These are phyloP conservation scores for Dicycla oo DNA, from an alignment of 2,888 invertebrate genomes.

Conservation along the genomic window DNA sequence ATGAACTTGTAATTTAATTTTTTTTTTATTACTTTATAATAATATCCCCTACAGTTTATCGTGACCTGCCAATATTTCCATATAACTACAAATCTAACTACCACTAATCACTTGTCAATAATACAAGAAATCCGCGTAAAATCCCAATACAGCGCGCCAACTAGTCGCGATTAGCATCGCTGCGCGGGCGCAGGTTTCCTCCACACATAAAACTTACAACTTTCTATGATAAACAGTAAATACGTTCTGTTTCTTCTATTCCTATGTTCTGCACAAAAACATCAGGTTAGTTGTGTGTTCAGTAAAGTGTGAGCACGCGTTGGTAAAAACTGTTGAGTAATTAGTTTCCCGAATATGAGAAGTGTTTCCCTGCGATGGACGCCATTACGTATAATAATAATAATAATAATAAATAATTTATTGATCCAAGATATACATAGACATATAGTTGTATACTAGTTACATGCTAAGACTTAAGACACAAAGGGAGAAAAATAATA, in stretches of 20 bases:
- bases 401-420: too few species aligned
- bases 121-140: conserved; percentile 53
- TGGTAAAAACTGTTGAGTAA: neutral
- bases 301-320: neutral
- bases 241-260: conserved; percentile 37
- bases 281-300: neutral
- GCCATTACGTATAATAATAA: too few species aligned
- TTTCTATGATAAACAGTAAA: conserved; percentile 53
- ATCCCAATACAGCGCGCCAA: conserved; percentile 23
- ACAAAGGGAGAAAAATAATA: too few species aligned
- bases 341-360: conserved; percentile 1
- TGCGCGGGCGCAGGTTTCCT: conserved; percentile 30
- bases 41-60: neutral
- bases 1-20: too few species aligned
- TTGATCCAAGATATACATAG: too few species aligned
- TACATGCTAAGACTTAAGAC: too few species aligned
- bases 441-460: too few species aligned
- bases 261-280: conserved; percentile 31
- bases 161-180: conserved; percentile 31
- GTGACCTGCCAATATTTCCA: conserved; percentile 6
- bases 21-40: too few species aligned
- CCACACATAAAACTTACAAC: conserved; percentile 44
- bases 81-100: conserved; percentile 7
- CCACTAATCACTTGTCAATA: conserved; percentile 18
- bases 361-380: neutral